Percentiles rank a stretch among this genome's conserved stretches.
Evolutionary conservation across 2,888 invertebrate species (phyloP).

Genomic region (Xestia sexstrigata): DNA sequence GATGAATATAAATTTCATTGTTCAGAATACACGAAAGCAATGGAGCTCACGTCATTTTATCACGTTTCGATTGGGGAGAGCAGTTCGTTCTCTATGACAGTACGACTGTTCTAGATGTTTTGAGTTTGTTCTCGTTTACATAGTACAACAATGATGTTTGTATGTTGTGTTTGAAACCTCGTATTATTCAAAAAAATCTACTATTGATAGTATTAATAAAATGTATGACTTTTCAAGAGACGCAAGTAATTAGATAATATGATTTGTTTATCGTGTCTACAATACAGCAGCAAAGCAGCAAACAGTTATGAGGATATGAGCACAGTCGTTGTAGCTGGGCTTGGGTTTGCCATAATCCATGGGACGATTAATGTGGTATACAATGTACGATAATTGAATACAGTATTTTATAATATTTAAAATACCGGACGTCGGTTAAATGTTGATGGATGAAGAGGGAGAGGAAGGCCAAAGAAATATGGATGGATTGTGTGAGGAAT

Average conservation of each 20-base stretch:
- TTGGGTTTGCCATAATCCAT: too few species aligned
- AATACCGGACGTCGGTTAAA: too few species aligned
- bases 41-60: constrained; percentile 73
- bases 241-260: too few species aligned
- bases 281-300: too few species aligned
- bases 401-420: too few species aligned
- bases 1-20: constrained; percentile 83
- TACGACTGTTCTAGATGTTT: constrained; percentile 26
- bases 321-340: too few species aligned
- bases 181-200: background rate
- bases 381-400: too few species aligned
- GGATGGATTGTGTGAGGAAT: too few species aligned
- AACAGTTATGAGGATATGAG: too few species aligned
- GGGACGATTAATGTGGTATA: too few species aligned
- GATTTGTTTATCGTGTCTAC: background rate
- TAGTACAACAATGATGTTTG: background rate
- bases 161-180: background rate
- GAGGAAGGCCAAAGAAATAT: too few species aligned
- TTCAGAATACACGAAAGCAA: constrained; percentile 74
- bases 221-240: background rate
- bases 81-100: constrained; percentile 66
- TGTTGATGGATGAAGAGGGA: too few species aligned
- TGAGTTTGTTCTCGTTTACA: constrained; percentile 38
- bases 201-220: background rate
- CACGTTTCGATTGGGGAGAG: constrained; percentile 59